phyloP scores from a whole-genome alignment of 1,140 invertebrate species.

The Subanguina moxae region DNA sequence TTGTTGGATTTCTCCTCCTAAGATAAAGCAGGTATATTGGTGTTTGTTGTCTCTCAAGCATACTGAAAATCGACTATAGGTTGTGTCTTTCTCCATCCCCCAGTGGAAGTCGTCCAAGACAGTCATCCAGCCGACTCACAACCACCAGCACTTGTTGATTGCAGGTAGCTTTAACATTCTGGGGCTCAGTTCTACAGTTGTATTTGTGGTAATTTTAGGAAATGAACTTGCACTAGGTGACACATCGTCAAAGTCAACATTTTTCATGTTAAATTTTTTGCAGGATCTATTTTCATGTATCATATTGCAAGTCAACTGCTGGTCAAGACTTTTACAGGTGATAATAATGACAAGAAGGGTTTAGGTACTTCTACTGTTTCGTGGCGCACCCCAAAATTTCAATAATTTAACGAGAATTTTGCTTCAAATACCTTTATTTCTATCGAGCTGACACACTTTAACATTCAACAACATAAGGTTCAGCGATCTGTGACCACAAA shows the following conservation, averaged over 20 bases:
- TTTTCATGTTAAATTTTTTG: no score
- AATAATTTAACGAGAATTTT: no score
- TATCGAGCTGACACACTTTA: no score
- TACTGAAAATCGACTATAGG: slow-evolving; percentile 28
- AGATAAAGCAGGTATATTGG: slow-evolving; percentile 55
- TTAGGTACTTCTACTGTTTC: no score
- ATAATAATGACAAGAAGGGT: no score
- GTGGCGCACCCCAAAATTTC: no score
- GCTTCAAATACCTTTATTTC: no score
- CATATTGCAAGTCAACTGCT: slow-evolving; percentile 55
- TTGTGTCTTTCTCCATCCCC: slow-evolving; percentile 43
- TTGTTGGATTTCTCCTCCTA: slow-evolving; percentile 57
- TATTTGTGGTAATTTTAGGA: neutral
- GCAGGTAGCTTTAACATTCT: neutral
- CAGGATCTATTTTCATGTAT: slow-evolving; percentile 55
- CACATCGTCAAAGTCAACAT: no score
- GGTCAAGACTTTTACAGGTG: slow-evolving; percentile 51
- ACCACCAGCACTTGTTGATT: slow-evolving; percentile 56
- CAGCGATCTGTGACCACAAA: no score
- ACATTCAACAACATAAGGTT: no score
- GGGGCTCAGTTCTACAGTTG: no score
- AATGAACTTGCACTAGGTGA: slow-evolving; percentile 4
- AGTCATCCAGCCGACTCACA: slow-evolving; percentile 52
- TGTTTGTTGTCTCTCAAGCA: neutral
- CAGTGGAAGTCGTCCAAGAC: slow-evolving; percentile 46